Base-by-base conservation (phyloP, 2,797 vertebrate genomes). In the Falco concolor region DNA sequence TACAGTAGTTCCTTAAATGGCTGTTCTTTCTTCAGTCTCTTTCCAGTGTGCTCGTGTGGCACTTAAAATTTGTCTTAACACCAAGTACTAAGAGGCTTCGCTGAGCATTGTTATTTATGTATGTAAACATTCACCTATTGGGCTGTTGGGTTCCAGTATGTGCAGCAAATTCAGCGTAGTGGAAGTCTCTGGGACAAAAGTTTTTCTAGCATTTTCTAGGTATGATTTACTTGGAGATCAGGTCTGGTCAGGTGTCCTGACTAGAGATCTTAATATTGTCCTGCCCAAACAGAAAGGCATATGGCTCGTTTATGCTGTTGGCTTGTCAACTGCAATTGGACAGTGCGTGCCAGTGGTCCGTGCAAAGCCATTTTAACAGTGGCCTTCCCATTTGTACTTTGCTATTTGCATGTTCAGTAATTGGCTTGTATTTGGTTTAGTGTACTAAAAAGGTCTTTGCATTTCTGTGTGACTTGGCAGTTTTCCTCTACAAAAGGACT, bases 391-490 rank as follows among this genome's bases (percentile, higher is more conserved):
- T 38, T 32, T 32, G 40, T 44, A 19, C 17, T 38, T 32, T 27
- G 23, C 24, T 54, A 6, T 47, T 65, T 9, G 19, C 17, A 5
- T 56, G 11, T 25, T 54, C 32, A 44, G 22, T 28, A 32, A 13
- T 19, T 72, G 64, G 34, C 23, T 13, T 4, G 27, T 32, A 8
- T 70, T 54, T 25, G 34, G 3, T 28, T 53, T 3, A 3, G 32
- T 6, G 23, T 47, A 69, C 5, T n/a, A 4, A 17, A 22, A 42
- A 1, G 60, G 13, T 13, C 3, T 2, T 15, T 47, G 6, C 8
- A 0, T 44, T 25, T 61, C 27, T 10, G 5, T 1, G 1, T 22
- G 12, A 21, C 17, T 52, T 47, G 13, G 24, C 38, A 17, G 24
- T 27, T 56, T 28, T 54, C 6, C n/a, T 28, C n/a, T 30, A 24